phyloP scores from a whole-genome alignment of 2,797 vertebrate genomes.

The Rhinichthys osculus region DNA sequence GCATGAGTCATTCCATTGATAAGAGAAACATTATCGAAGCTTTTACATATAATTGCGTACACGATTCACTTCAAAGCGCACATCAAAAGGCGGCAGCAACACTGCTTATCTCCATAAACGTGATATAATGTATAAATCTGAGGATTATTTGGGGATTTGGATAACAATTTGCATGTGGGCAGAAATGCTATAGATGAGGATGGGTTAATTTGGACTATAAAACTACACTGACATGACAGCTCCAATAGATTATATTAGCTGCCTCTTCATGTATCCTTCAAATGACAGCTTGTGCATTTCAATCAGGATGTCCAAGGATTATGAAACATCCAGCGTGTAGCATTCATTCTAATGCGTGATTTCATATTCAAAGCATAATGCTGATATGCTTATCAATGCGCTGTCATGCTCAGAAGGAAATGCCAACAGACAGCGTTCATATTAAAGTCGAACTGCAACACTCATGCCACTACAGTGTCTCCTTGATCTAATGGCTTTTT shows the following conservation, averaged over 20 bases:
- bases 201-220: slow-evolving; percentile 50
- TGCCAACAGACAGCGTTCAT: slow-evolving; percentile 43
- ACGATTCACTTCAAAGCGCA: slow-evolving; percentile 48
- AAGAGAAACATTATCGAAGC: slow-evolving; percentile 44
- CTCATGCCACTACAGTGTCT: slow-evolving; percentile 11
- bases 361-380: slow-evolving; percentile 52
- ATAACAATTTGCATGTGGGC: slow-evolving; percentile 46
- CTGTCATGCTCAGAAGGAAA: slow-evolving; percentile 41
- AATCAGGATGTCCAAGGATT: slow-evolving; percentile 56
- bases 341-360: slow-evolving; percentile 52
- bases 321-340: slow-evolving; percentile 44
- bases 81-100: slow-evolving; percentile 39
- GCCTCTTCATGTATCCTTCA: slow-evolving; percentile 47
- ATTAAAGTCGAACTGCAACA: slow-evolving; percentile 34
- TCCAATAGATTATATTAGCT: slow-evolving; percentile 58
- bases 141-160: slow-evolving; percentile 52
- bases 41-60: slow-evolving; percentile 19
- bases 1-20: slow-evolving; percentile 48
- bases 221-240: slow-evolving; percentile 44
- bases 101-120: slow-evolving; percentile 50
- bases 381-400: slow-evolving; percentile 49
- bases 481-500: slow-evolving; percentile 23
- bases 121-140: slow-evolving; percentile 47
- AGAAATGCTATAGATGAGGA: slow-evolving; percentile 40
- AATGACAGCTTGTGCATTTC: slow-evolving; percentile 49